Percentiles rank a stretch among this genome's conserved stretches.
phyloP scores from a whole-genome alignment of 1,140 invertebrate species.

The Paraescarpia echinospica region DNA sequence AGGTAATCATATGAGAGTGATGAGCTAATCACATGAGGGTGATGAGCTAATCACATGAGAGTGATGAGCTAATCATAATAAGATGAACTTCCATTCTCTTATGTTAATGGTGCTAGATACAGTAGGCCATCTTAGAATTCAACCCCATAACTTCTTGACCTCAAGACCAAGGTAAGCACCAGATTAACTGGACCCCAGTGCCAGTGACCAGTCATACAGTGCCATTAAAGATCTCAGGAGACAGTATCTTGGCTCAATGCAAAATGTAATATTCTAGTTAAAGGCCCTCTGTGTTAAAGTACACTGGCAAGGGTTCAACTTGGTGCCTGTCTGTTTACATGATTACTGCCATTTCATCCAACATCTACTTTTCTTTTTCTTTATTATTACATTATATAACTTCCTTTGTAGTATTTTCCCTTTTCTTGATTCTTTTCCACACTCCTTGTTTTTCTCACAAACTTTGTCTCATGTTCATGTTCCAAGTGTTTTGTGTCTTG shows the following conservation, averaged over 20 bases:
- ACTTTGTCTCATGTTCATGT: background rate
- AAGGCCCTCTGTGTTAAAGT: background rate
- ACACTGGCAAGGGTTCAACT: background rate
- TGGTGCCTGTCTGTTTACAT: background rate
- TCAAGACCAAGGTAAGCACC: background rate
- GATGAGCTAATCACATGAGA: too few species aligned
- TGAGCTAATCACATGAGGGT: too few species aligned
- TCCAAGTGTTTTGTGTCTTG: background rate
- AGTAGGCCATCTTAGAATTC: background rate
- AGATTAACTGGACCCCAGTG: background rate
- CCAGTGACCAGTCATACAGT: background rate
- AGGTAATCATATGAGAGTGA: too few species aligned
- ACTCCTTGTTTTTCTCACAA: background rate
- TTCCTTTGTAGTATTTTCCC: background rate
- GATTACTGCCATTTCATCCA: background rate
- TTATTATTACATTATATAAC: background rate
- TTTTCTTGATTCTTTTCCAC: background rate
- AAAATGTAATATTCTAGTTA: background rate
- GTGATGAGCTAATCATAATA: too few species aligned
- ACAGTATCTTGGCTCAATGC: background rate
- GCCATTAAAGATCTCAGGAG: background rate
- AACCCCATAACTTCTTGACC: background rate
- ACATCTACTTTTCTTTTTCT: background rate
- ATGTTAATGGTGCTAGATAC: background rate
- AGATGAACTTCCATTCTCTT: too few species aligned